Percentiles rank a stretch among this genome's conserved stretches.
Conservation (phyloP, 1,140 invertebrate genomes). For the Teleopsis dalmanni region DNA sequence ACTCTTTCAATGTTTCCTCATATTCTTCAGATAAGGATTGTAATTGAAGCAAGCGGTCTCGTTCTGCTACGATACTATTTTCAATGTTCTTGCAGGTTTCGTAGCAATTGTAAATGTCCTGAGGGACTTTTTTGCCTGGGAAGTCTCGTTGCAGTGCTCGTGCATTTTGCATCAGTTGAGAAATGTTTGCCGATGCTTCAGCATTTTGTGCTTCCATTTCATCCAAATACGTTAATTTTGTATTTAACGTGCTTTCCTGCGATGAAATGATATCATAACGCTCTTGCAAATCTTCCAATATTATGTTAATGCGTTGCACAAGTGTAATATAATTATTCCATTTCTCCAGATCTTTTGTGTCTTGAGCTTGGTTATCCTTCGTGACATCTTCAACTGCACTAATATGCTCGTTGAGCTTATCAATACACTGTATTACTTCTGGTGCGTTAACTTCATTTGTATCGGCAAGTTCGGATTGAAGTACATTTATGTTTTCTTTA, state of each 20-base stretch:
- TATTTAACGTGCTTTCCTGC: constrained; percentile 33
- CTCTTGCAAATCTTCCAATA: constrained; percentile 28
- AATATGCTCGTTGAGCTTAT: constrained; percentile 49
- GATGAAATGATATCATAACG: constrained; percentile 22
- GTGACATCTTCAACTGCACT: constrained; percentile 55
- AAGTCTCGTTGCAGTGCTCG: constrained; percentile 54
- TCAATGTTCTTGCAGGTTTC: constrained; percentile 62
- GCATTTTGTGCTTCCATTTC: constrained; percentile 35
- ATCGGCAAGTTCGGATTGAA: constrained; percentile 46
- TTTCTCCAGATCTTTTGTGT: constrained; percentile 53
- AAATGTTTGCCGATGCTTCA: constrained; percentile 23
- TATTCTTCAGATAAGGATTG: constrained; percentile 73
- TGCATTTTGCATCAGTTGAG: constrained; percentile 48
- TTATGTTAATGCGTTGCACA: constrained; percentile 17
- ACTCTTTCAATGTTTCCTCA: constrained; percentile 75
- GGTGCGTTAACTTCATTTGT: constrained; percentile 47
- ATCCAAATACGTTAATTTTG: constrained; percentile 34
- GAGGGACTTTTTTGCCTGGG: constrained; percentile 57
- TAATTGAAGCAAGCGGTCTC: constrained; percentile 65
- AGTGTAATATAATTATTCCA: constrained; percentile 58
- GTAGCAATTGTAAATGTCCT: constrained; percentile 55
- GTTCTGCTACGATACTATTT: constrained; percentile 57
- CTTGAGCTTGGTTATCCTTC: constrained; percentile 53
- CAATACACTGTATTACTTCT: constrained; percentile 47
- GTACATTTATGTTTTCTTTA: constrained; percentile 43